These are phyloP conservation scores for Rhodinocichla rosea DNA, from an alignment of 2,113 vertebrate species.

Conservation along the genomic window DNA sequence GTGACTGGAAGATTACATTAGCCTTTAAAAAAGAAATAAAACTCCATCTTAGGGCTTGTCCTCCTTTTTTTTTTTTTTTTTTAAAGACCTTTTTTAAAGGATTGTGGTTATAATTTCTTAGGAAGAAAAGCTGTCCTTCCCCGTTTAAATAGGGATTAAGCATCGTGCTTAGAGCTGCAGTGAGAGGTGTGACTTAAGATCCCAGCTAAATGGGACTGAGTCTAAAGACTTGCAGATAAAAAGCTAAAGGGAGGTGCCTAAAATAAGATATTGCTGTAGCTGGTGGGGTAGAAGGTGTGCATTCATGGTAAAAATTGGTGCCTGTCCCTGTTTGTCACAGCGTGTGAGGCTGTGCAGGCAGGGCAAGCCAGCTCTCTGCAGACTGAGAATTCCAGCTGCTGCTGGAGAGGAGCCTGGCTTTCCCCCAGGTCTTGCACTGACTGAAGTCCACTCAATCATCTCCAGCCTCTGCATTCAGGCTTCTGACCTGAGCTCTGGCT, in stretches of 20 bases:
- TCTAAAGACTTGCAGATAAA: neutral
- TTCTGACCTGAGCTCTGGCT: neutral
- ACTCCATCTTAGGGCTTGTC: neutral
- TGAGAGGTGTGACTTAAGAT: neutral
- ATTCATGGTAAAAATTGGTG: accelerated
- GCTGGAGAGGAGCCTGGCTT: neutral
- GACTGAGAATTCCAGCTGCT: neutral
- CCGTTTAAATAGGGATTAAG: neutral
- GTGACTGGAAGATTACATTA: neutral
- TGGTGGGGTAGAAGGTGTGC: neutral
- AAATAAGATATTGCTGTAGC: neutral
- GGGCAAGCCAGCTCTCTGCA: neutral
- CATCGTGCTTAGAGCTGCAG: neutral
- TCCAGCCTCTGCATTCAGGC: neutral
- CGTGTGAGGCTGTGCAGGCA: accelerated
- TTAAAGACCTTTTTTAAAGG: neutral
- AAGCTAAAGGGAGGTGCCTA: neutral
- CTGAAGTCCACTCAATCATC: neutral
- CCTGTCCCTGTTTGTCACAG: neutral
- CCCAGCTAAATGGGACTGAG: neutral
- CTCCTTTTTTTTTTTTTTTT: too few species aligned
- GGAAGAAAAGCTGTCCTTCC: neutral
- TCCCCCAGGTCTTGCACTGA: neutral
- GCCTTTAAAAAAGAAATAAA: neutral
- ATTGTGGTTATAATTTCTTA: neutral